Evolutionary conservation across 2,797 vertebrate genomes (phyloP), one percentile per base, ranked within the genome.

Genomic region (Sciurus carolinensis): DNA sequence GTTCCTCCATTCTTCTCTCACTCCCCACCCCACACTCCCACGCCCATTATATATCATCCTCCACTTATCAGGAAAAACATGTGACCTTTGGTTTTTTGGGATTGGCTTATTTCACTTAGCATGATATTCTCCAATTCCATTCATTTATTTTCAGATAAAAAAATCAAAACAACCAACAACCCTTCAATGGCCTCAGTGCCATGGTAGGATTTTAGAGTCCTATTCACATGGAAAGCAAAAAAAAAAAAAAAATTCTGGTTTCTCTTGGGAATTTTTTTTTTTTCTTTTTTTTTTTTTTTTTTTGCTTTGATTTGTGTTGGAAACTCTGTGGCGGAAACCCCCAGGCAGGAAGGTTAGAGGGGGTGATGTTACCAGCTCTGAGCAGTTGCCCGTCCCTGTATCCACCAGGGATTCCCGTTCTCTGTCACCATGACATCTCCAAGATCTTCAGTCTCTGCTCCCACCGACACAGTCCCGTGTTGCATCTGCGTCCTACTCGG

Each of bases 401-500:
- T 26, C 50, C 44, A 44, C 22, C 10, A 12, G 15, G 30, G 20
- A 26, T 9, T 20, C 26, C 26, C 24, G 6, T 75, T 42, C 33
- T 24, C 17, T 26, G 39, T 71, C 36, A 26, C 24, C 6, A 3
- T 10, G 1, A 4, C n/a, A 9, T 15, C 24, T 71, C 30, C 20
- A 11, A 57, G 0, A 17, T 36, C n/a, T 36, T 28, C n/a, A 18
- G 3, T 44, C 13, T n/a, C 3, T 8, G 22, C 24, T 22, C 0
- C 5, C 18, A 42, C 17, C 1, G 0, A 4, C 39, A 1, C 3
- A n/a, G 4, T 30, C 8, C 1, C 67, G 10, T 36, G 7, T 28
- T 67, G 17, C 0, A 2, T 30, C 18, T 5, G 0, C 3, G 44
- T 28, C 47, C 1, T 73, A 39, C 17, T 24, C 6, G 3, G 3